These are phyloP conservation scores for Leptodactylus fuscus DNA, from an alignment of 2,113 vertebrate genomes.

Conservation along the genomic window DNA sequence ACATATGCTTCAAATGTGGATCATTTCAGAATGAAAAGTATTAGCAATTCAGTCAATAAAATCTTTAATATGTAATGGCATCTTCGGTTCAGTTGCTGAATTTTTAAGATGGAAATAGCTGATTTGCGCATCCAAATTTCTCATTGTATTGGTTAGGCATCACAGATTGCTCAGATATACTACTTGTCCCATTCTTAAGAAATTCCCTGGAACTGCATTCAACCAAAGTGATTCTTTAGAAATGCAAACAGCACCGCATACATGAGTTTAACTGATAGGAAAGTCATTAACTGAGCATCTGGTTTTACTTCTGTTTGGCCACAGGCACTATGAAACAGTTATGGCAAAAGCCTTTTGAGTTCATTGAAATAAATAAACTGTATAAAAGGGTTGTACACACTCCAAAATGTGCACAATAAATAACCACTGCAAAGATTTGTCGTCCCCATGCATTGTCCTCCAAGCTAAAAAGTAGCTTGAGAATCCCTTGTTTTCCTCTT, in stretches of 20 bases:
- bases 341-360: slow-evolving; percentile 44
- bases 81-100: neutral
- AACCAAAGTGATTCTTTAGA: slow-evolving; percentile 21
- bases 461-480: slow-evolving; percentile 1
- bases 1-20: neutral
- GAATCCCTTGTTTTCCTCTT: slow-evolving; percentile 1
- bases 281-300: slow-evolving; percentile 22
- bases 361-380: slow-evolving; percentile 50
- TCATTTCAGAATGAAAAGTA: neutral
- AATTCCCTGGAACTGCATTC: slow-evolving; percentile 17
- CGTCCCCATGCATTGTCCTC: slow-evolving; percentile 9
- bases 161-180: neutral
- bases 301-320: slow-evolving; percentile 51
- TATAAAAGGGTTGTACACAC: slow-evolving; percentile 42
- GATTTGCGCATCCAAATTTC: neutral
- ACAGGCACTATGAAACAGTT: slow-evolving; percentile 58
- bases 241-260: slow-evolving; percentile 43
- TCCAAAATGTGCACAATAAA: slow-evolving; percentile 35
- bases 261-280: neutral
- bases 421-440: slow-evolving; percentile 29
- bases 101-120: slow-evolving; percentile 11
- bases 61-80: neutral
- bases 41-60: neutral
- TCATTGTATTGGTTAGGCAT: slow-evolving; percentile 11
- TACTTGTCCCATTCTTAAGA: neutral